Percentiles rank a stretch among this genome's conserved stretches.
These are phyloP conservation scores for Eupithecia subfuscata DNA, from an alignment of 2,888 invertebrate genomes.

Conservation along the genomic window DNA sequence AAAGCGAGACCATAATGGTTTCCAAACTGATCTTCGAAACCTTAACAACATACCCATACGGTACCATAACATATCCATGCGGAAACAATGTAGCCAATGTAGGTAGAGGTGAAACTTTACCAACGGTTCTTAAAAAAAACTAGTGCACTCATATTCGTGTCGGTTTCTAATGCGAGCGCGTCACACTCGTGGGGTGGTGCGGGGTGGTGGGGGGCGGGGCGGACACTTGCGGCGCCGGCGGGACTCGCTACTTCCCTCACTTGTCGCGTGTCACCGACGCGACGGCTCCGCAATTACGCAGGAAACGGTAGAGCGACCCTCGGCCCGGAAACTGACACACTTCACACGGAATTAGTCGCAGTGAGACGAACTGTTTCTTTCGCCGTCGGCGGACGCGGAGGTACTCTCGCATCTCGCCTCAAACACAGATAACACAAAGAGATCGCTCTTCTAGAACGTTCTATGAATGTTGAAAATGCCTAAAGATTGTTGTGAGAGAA, in stretches of 20 bases:
- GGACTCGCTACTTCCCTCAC: background rate
- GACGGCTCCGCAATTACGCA: background rate
- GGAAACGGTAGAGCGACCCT: slow-evolving; percentile 7
- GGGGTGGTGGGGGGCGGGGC: background rate
- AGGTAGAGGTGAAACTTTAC: too few species aligned
- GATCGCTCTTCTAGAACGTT: background rate
- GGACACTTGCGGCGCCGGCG: background rate
- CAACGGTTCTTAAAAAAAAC: too few species aligned
- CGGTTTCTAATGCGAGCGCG: too few species aligned
- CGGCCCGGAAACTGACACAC: slow-evolving; percentile 17
- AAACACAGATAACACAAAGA: background rate
- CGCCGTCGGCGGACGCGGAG: background rate
- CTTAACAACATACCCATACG: too few species aligned
- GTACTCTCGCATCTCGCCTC: background rate
- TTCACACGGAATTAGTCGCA: slow-evolving; percentile 13
- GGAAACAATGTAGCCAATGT: too few species aligned
- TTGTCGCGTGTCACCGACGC: background rate
- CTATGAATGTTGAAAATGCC: background rate
- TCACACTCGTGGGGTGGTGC: background rate
- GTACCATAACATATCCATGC: too few species aligned
- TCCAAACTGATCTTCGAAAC: too few species aligned
- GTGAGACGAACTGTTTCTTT: background rate
- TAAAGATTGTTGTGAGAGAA: too few species aligned
- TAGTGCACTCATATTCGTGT: too few species aligned
- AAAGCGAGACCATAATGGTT: too few species aligned